Base-by-base conservation (phyloP, 1,140 invertebrate species). In the Trachymyrmex cornetzi region DNA sequence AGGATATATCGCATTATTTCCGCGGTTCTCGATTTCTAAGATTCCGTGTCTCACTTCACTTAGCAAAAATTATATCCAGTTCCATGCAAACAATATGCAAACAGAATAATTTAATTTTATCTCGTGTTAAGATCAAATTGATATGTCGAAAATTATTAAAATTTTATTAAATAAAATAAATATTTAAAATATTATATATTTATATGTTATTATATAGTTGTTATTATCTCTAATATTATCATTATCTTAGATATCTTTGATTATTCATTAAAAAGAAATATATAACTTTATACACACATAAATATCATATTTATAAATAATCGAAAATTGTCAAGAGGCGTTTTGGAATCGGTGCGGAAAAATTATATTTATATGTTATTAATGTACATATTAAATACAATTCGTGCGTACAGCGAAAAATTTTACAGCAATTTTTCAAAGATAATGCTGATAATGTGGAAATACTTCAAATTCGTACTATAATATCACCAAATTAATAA, bases 21-120 rank as follows among this genome's bases (percentile, higher is more conserved):
- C 69, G 75, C 34, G 86, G 69, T 77, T 85, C 87, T 90, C 80
- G 85, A 90, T 90, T 81, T 66, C 77, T 74, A 90, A 89, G 88
- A 89, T 89, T 38, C 77, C 63, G 48, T 55, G 38, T 64, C 71
- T 85, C 69, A 86, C 34, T 38, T 89, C 57, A 64, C 44, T 53
- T 12, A 16, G 14, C 22, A 74, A 85, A 30, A 77, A 81, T 61
- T 77, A 67, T 50, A 84, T 71, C 75, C 75, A 66, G 82, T 75
- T 86, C 44, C 44, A 14, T 12, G 38, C 19, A 22, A 74, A 38
- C 14, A 61, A 84, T 19, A 50, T 61, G 14, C 9, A 19, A 12
- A 19, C n/a, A 11, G 3, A 44, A 63, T 77, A 44, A 63, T 77
- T 55, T 71, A 14, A 67, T 67, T 11, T 80, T 80, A 2, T 22